Evolutionary conservation across 2,888 invertebrate genomes (phyloP), one percentile per base, ranked within the genome.

Genomic region (Ceriagrion tenellum): DNA sequence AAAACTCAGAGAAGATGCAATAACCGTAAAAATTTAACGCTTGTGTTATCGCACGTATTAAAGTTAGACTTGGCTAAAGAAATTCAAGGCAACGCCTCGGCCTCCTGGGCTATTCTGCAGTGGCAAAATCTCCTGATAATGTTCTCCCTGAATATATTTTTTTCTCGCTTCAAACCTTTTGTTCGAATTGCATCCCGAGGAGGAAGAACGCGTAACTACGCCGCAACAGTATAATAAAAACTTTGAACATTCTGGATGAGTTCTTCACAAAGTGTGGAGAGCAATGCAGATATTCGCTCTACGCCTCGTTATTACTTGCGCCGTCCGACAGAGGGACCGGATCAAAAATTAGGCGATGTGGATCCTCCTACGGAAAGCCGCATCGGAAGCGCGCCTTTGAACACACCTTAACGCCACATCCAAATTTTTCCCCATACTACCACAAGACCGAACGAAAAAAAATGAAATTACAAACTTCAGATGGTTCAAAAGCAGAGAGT

Each of bases 401-500:
- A 69, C 81, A 81, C 81, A 81, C 35, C 81, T 81, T 35, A 13
- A 81, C 81, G 81, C 16, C 81, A 30, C 35, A 30, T 35, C 0
- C 81, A 35, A 81, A 35, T 35, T 35, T 16, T 35, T 16, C 18
- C 35, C 81, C 16, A 35, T 35, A 81, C 35, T 35, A 81, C 81
- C 81, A 81, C 81, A 35, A 81, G 35, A 35, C 81, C 35, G 81
- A 35, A 59, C 59, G 69, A n/a, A 81, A 81, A 35, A 81, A 81
- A 81, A 81, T 2, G 59, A 81, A 81, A 81, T 35, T 81, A 18
- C 81, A 81, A 81, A 81, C 81, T 81, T 81, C 81, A 35, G 81
- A 81, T 81, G 81, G 81, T 81, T 81, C 81, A 81, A 26, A 81
- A 81, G 81, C 81, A 81, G 81, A 81, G 81, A 81, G 81, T 35